These are phyloP conservation scores for Apamea sordens DNA, from an alignment of 2,888 invertebrate genomes.

Conservation along the genomic window DNA sequence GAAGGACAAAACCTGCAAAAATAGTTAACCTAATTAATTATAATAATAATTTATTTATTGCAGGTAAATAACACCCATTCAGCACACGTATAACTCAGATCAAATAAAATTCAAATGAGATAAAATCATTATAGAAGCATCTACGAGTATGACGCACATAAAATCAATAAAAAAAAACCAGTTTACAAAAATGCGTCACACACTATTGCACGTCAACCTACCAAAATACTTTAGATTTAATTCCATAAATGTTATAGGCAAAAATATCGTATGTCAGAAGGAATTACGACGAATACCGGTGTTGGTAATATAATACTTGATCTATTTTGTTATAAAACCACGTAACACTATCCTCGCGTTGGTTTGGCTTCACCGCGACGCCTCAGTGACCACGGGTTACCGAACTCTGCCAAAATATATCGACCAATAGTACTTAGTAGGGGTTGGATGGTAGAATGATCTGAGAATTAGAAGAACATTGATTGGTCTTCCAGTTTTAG, in stretches of 20 bases:
- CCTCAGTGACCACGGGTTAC: constrained; percentile 64
- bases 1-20: not conserved
- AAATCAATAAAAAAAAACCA: constrained; percentile 10
- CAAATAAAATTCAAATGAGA: too few species aligned
- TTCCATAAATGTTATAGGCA: constrained; percentile 11
- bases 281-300: constrained; percentile 56
- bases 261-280: constrained; percentile 40
- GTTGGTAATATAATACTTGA: constrained; percentile 63
- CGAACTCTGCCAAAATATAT: constrained; percentile 67
- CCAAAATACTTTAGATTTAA: constrained; percentile 7
- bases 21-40: not conserved
- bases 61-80: too few species aligned
- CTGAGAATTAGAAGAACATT: constrained; percentile 19
- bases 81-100: too few species aligned
- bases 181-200: constrained; percentile 16
- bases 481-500: not conserved
- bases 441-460: constrained; percentile 23
- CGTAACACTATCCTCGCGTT: constrained; percentile 75
- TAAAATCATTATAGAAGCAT: constrained; percentile 5
- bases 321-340: constrained; percentile 70
- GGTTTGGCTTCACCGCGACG: constrained; percentile 83
- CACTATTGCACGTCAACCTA: constrained; percentile 1
- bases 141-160: constrained; percentile 1
- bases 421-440: constrained; percentile 25
- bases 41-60: too few species aligned